These are phyloP conservation scores for Melanotaenia maccullochi DNA, from an alignment of 2,797 vertebrate species.

Conservation along the genomic window DNA sequence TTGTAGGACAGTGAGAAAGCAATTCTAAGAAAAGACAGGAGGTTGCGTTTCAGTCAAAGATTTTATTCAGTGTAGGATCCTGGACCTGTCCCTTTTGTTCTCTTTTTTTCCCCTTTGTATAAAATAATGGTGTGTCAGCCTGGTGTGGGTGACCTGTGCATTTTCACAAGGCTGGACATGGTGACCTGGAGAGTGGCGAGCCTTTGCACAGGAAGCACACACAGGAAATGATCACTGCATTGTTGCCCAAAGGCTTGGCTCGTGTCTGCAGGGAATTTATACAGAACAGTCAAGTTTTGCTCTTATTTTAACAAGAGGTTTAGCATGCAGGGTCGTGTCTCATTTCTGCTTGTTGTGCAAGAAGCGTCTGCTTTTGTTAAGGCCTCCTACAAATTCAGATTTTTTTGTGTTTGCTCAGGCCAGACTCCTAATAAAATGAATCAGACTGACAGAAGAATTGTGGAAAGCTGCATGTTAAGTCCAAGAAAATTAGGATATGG, in stretches of 20 bases:
- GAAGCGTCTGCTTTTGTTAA: slow-evolving; percentile 14
- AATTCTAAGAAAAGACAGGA: slow-evolving; percentile 39
- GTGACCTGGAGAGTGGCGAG: slow-evolving; percentile 64
- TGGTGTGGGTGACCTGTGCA: slow-evolving; percentile 73
- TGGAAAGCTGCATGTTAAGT: slow-evolving; percentile 9
- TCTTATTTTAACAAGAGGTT: slow-evolving; percentile 46
- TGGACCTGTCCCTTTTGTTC: slow-evolving; percentile 68
- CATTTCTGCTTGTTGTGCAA: slow-evolving; percentile 15
- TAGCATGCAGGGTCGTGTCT: slow-evolving; percentile 54
- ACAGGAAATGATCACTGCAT: slow-evolving; percentile 76
- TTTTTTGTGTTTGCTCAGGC: slow-evolving; percentile 12
- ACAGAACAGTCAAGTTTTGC: slow-evolving; percentile 37
- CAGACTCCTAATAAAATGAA: slow-evolving; percentile 17
- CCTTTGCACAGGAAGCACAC: slow-evolving; percentile 76
- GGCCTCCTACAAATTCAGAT: slow-evolving; percentile 8
- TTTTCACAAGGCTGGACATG: slow-evolving; percentile 66
- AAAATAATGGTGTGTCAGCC: slow-evolving; percentile 67
- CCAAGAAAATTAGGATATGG: slow-evolving; percentile 15
- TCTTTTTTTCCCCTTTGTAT: slow-evolving; percentile 45
- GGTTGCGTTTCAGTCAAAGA: slow-evolving; percentile 64
- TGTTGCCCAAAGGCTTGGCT: slow-evolving; percentile 70
- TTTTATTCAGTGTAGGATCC: slow-evolving; percentile 47
- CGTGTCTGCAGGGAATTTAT: slow-evolving; percentile 61
- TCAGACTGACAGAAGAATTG: slow-evolving; percentile 6
- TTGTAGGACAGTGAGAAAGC: slow-evolving; percentile 63